Percentiles rank a stretch among this genome's conserved stretches.
phyloP scores from a whole-genome alignment of 2,797 vertebrate genomes.

The Acanthurus tractus region DNA sequence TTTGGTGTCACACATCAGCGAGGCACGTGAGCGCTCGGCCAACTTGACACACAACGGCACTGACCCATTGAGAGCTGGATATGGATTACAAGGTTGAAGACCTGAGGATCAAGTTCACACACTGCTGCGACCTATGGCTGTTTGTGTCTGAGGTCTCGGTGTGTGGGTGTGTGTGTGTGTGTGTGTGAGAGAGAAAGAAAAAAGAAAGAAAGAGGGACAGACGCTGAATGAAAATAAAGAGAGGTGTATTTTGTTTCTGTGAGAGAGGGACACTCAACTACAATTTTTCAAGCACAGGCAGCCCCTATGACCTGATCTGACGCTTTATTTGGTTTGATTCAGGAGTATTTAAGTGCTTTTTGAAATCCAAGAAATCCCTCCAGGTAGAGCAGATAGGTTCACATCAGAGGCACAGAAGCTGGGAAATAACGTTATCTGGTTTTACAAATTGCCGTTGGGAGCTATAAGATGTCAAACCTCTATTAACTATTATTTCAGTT shows the following conservation, averaged over 20 bases:
- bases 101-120: constrained; percentile 62
- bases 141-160: constrained; percentile 25
- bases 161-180: neutral
- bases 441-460: constrained; percentile 2
- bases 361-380: constrained; percentile 17
- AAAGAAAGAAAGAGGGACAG: constrained; percentile 2
- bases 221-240: constrained; percentile 27
- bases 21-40: constrained; percentile 21
- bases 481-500: neutral
- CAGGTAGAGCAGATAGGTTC: constrained; percentile 5
- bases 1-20: constrained; percentile 20
- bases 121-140: constrained; percentile 5
- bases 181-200: neutral
- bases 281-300: constrained; percentile 6
- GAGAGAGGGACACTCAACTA: neutral
- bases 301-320: neutral
- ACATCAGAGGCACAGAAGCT: neutral
- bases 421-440: constrained; percentile 1
- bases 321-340: neutral
- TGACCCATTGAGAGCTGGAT: constrained; percentile 60
- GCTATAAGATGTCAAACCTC: neutral
- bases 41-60: constrained; percentile 30
- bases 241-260: constrained; percentile 32
- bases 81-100: constrained; percentile 58
- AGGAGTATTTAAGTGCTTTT: neutral